Evolutionary conservation across 1,140 invertebrate species (phyloP), one percentile per base, ranked within the genome.

Genomic region (Pachypsylla venusta): DNA sequence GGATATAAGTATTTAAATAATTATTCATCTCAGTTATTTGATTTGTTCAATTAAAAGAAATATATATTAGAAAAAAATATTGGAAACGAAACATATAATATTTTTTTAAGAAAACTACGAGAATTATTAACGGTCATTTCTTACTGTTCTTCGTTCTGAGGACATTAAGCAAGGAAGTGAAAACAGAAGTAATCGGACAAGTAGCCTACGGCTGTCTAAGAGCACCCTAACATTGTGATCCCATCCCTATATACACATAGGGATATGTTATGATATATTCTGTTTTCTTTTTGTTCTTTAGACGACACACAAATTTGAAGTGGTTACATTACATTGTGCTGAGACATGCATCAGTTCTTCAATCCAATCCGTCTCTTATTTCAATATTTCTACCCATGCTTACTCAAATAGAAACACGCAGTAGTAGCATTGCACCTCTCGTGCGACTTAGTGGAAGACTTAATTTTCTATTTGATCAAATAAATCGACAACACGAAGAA

Each of bases 271-370:
- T 58, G 20, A 16, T 40, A 58, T 25, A 5, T 1, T 19, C 40
- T 39, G 56, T 62, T 40, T 60, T 56, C 61, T 58, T 57, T 24
- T 53, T 28, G 61, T 62, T 62, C 71, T 70, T 54, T 66, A 82
- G 80, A 65, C 76, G 79, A 62, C 73, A 76, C 67, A 76, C 74
- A 60, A 79, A 77, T 2, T 64, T 78, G 1, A 70, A 73, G 35
- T 84, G 83, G 83, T 62, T 85, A 25, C 75, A 77, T 65, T 63
- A 70, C 54, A 65, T 84, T 26, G 64, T 81, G n/a, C 69, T 74
- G 57, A 73, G 75, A 13, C 81, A 84, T 66, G 75, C 80, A 0
- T 78, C 78, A 57, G 74, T 82, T 55, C 64, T 85, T 16, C 73
- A 83, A 55, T 74, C 77, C 1, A 77, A 79, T 68, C 75, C 78